Base-by-base conservation (phyloP, 2,888 invertebrate genomes). In the Norana najaformis region DNA sequence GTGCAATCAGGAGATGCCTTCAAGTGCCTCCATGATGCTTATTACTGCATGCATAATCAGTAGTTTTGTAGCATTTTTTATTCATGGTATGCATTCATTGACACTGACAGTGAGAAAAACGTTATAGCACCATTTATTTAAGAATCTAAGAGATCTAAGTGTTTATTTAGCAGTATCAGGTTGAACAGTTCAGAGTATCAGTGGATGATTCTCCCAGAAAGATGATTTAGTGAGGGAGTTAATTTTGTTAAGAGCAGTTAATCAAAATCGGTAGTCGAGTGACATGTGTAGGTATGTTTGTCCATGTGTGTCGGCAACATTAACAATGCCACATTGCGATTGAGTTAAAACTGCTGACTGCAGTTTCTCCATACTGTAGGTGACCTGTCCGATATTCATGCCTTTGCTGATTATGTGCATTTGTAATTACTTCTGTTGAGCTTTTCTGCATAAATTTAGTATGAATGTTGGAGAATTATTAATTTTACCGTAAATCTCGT, bases 101-200 rank as follows among this genome's bases (percentile, higher is more conserved):
- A 47, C 20, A 23, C 47, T 47, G 30, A 11, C 30, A n/a, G 69
- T n/a, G 69, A 30, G n/a, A n/a, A 69, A 53, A n/a, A 69, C n/a
- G n/a, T 69, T n/a, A n/a, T n/a, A 69, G 69, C n/a, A 69, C 69
- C 30, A 69, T n/a, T 69, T 69, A n/a, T 69, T 69, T 69, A 69
- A 69, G n/a, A 69, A 69, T n/a, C n/a, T 11, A n/a, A 69, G 6
- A 69, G 47, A 47, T 47, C 69, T 69, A n/a, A 69, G 23, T 6
- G 11, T n/a, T n/a, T 69, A 69, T 69, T 69, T 30, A 47, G 47
- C 47, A 47, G 47, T 23, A n/a, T 69, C 69, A 69, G 30, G 69
- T n/a, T 30, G 69, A 69, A 69, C n/a, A 13, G 69, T 69, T 69
- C n/a, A 69, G 69, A 69, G 5, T 69, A n/a, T 69, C 69, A 69